Evolutionary conservation across 1,140 invertebrate species (phyloP), one percentile per base, ranked within the genome.

Genomic region (Drosophila varians): DNA sequence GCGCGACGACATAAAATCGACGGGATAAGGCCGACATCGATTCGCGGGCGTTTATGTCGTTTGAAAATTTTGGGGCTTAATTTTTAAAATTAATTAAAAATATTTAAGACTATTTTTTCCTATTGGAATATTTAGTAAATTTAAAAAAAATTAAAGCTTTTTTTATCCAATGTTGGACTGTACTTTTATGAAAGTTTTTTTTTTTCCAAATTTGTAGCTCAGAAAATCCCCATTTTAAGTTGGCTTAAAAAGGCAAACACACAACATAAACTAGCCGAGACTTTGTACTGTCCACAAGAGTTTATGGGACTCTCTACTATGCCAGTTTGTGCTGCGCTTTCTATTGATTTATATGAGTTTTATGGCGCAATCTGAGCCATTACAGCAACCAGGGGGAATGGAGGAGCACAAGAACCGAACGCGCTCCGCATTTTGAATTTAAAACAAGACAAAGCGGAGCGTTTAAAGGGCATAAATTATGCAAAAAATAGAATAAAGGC

Each of bases 281-380:
- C 21, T 21, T 4, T 21, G 21, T 21, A 21, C 21, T 21, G 21
- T 2, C 21, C 21, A 84, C n/a, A n/a, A n/a, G n/a, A n/a, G n/a
- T n/a, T n/a, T 84, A 86, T 84, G 76, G 56, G 54, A 38, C 28
- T 54, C 52, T 23, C 61, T 2, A 36, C 19, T 66, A 31, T 53
- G 18, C 58, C 25, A 19, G 42, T 62, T 42, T 52, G 40, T 34
- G 43, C 72, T 73, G 82, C 80, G 80, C 80, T 86, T 86, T 86
- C 80, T 86, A 86, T 86, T 86, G 80, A 86, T 86, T 86, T 86
- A 86, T 87, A 77, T 83, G 77, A 74, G 78, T 71, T 82, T 82
- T 82, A 83, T 83, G 73, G 80, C 80, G 80, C 80, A 84, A 86
- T 84, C 62, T 69, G 73, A 82, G 68, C 71, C 40, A 12, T 7